Evolutionary conservation across 2,797 vertebrate genomes (phyloP).

Genomic region (Galago senegalensis): DNA sequence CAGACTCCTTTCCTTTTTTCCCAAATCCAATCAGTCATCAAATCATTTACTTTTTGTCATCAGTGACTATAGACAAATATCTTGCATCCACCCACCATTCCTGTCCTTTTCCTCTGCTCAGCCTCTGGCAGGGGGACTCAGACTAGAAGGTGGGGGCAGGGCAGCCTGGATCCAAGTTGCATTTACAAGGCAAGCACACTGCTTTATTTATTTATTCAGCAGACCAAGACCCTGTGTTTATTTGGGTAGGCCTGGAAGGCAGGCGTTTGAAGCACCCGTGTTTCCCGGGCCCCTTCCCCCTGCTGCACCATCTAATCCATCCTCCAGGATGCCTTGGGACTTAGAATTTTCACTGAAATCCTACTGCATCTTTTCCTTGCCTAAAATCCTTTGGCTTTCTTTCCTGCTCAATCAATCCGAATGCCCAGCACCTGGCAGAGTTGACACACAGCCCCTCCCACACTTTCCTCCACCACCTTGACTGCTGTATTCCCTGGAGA

Average conservation of each 20-base stretch:
- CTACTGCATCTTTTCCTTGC: background rate
- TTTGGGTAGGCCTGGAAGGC: background rate
- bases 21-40: conserved; percentile 42
- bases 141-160: background rate
- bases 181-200: background rate
- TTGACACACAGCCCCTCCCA: background rate
- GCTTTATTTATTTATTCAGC: background rate
- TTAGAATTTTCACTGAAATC: background rate
- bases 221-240: background rate
- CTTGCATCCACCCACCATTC: background rate
- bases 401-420: background rate
- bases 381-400: background rate
- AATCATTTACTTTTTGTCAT: conserved; percentile 21
- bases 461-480: background rate
- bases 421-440: background rate
- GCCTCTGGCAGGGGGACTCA: background rate
- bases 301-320: background rate
- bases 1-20: background rate
- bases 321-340: background rate
- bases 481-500: background rate
- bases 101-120: background rate
- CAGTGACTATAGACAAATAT: background rate
- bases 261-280: background rate
- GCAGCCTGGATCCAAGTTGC: background rate
- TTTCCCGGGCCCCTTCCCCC: background rate